Conservation (phyloP, 2,113 vertebrate genomes). For the Sisor rabdophorus region DNA sequence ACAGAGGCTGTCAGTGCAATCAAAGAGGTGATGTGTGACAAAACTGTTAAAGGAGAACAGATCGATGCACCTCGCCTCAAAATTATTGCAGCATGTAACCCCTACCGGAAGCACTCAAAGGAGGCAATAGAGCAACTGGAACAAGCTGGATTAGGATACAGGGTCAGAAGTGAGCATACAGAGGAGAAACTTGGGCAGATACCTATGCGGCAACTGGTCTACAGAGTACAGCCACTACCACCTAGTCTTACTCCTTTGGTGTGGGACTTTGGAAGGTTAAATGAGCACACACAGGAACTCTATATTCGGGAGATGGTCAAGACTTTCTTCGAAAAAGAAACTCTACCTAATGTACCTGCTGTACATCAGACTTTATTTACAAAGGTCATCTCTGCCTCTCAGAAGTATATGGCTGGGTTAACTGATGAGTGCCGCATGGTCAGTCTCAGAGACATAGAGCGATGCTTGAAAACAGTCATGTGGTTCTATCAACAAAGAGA, state of each 20-base stretch:
- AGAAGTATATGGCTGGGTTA: constrained; percentile 70
- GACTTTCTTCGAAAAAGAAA: constrained; percentile 46
- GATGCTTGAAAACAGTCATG: constrained; percentile 70
- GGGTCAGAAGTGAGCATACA: constrained; percentile 67
- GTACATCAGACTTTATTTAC: constrained; percentile 1
- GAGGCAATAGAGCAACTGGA: constrained; percentile 73
- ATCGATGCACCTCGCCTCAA: constrained; percentile 59
- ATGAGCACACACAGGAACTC: constrained; percentile 57
- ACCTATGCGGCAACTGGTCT: constrained; percentile 77
- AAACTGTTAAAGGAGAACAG: constrained; percentile 62
- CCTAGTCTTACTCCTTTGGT: constrained; percentile 76
- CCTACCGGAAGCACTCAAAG: constrained; percentile 73
- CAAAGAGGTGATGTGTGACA: constrained; percentile 79
- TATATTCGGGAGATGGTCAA: constrained; percentile 76
- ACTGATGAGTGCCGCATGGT: constrained; percentile 73
- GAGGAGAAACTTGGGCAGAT: constrained; percentile 72
- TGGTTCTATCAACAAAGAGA: constrained; percentile 69
- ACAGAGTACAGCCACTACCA: constrained; percentile 76
- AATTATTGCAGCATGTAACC: constrained; percentile 80
- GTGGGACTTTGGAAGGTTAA: constrained; percentile 81
- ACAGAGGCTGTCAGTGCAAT: constrained; percentile 76
- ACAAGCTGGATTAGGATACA: constrained; percentile 73
- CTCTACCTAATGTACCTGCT: fast-evolving
- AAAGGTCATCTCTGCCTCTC: constrained; percentile 69
- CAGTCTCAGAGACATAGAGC: constrained; percentile 79